These are phyloP conservation scores for Seira ritae DNA, from an alignment of 2,888 invertebrate species.

Conservation along the genomic window DNA sequence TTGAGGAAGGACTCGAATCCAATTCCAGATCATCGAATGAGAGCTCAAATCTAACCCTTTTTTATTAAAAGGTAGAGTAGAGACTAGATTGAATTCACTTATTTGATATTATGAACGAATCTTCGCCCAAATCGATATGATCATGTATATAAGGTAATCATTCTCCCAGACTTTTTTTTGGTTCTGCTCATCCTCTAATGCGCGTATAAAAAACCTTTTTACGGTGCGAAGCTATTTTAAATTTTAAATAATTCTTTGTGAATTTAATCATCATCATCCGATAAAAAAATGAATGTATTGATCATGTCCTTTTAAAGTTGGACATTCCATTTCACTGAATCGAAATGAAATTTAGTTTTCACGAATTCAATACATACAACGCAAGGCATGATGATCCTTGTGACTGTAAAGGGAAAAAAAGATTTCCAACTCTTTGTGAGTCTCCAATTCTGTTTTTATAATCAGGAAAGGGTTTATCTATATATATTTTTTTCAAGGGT, in stretches of 20 bases:
- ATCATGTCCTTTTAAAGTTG: conserved; percentile 15
- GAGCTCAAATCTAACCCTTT: conserved; percentile 38
- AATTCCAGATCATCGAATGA: background rate
- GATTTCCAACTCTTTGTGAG: background rate
- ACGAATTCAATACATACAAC: background rate
- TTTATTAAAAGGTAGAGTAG: conserved; percentile 12
- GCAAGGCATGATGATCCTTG: too few species aligned
- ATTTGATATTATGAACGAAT: too few species aligned
- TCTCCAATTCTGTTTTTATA: background rate
- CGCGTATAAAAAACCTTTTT: conserved; percentile 1
- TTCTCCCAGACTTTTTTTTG: background rate
- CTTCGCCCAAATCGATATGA: background rate
- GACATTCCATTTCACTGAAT: conserved; percentile 13
- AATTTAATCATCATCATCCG: conserved; percentile 12
- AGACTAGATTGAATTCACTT: background rate
- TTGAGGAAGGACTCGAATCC: conserved; percentile 2
- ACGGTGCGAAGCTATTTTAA: conserved; percentile 3
- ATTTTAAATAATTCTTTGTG: background rate
- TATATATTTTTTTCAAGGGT: conserved; percentile 35
- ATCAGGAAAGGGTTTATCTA: conserved; percentile 10
- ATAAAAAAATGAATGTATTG: conserved; percentile 20
- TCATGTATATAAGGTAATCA: background rate
- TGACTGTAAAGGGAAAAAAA: too few species aligned
- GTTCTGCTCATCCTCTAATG: background rate
- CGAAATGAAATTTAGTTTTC: background rate